Evolutionary conservation across 1,140 invertebrate genomes (phyloP), one percentile per base, ranked within the genome.

Genomic region (Meloidogyne exigua): DNA sequence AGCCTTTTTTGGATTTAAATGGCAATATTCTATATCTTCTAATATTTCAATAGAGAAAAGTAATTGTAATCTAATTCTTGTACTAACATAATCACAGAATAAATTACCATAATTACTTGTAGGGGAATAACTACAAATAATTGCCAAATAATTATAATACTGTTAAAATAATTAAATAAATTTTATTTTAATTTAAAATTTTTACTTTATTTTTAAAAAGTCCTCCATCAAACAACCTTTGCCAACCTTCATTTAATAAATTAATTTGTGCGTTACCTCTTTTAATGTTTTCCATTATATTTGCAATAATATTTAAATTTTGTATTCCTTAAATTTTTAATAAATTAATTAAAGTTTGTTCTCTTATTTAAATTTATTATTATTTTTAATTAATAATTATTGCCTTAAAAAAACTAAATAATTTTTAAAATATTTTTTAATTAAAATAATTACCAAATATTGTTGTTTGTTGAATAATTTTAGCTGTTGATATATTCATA

Each of bases 391-490:
- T 3, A 32, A 32, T 32, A 32, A 32, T 32, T 32, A 32, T 32
- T 32, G 2, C 28, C 28, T 32, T n/a, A n/a, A n/a, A n/a, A n/a
- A n/a, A n/a, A n/a, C n/a, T n/a, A n/a, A 32, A 3, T 32, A 32
- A 32, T 32, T 39, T 39, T 10, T 39, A 39, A 39, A 9, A 39
- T 39, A 39, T 9, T 39, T 9, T 39, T 39, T 39, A 32, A 68
- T 18, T 23, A 25, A 65, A 65, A 65, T 11, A 65, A 28, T 25
- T 18, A 71, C 68, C 68, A 7, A 28, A 15, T 26, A 5, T 25
- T 18, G 49, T 71, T 32, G 68, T 62, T 71, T 71, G 7, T 44
- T 71, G 68, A 13, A 71, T 71, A n/a, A 71, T 71, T 18, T 71
- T 71, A 26, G 68, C 68, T 7, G 68, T 71, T 15, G 25, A 21